Base-by-base conservation (phyloP, 2,113 vertebrate species). In the Ranitomeya imitator region DNA sequence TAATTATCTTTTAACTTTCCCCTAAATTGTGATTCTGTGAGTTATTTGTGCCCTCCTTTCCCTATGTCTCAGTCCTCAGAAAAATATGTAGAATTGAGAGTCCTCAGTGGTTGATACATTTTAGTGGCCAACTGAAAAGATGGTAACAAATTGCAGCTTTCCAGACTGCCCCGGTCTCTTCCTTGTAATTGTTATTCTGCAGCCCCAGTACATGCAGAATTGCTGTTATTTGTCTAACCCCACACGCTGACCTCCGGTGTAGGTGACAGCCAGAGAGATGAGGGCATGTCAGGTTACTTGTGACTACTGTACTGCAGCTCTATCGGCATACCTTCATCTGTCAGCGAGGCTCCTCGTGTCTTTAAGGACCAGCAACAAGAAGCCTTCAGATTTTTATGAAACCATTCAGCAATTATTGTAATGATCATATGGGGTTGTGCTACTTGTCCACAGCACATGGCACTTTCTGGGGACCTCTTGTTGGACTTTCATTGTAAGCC, bases 181-280 rank as follows among this genome's bases (percentile, higher is more conserved):
- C 60, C 55, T 61, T 11, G 60, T 63, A 26, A 63, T 69, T 77
- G 85, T 79, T 87, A 59, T 69, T 59, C 21, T 26, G 77, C 79
- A 71, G 16, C 26, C 69, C n/a, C 15, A 59, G 31, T 81, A 19
- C 26, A 74, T 82, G 16, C 45, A 31, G 67, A 81, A 87, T 87
- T 71, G 86, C 61, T 87, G 79, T 82, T 88, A 82, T 82, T 88
- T 88, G 86, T 74, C 82, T 87, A 87, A 87, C 86, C 79, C 67
- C 3, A 23, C 18, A 59, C 13, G 63, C 10, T 88, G 86, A 82
- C 86, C 86, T 88, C 79, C 82, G 74, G 65, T 57, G 79, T 71
- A 73, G 51, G 51, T 88, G 85, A 87, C 77, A 87, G 63, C 6
- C n/a, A 26, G 86, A 82, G 59, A 79, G 85, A 87, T 87, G 86